phyloP scores from a whole-genome alignment of 1,140 invertebrate species.

The Caenorhabditis remanei region DNA sequence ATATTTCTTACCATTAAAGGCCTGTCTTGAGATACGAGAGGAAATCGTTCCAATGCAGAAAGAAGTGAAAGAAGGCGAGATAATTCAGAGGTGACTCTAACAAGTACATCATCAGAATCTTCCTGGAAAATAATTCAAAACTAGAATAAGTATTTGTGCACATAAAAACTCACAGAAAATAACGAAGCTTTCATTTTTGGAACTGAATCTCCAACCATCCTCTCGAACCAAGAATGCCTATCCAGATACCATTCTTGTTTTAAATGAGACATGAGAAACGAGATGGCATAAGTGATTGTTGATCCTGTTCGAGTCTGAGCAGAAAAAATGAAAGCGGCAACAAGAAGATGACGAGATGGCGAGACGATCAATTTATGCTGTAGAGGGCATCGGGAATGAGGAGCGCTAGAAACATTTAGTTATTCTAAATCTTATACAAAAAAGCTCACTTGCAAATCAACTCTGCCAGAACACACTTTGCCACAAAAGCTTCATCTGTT shows the following conservation, averaged over 20 bases:
- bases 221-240: constrained; percentile 63
- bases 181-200: constrained; percentile 65
- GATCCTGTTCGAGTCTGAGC: constrained; percentile 37
- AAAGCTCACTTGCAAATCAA: constrained; percentile 65
- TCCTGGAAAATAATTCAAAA: constrained; percentile 41
- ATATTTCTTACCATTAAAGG: constrained; percentile 52
- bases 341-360: constrained; percentile 54
- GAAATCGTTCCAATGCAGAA: constrained; percentile 57
- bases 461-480: constrained; percentile 67
- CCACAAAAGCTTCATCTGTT: constrained; percentile 63
- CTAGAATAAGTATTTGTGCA: not conserved
- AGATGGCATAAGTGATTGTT: constrained; percentile 64
- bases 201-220: constrained; percentile 59
- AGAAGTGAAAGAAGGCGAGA: constrained; percentile 53
- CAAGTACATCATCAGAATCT: constrained; percentile 58
- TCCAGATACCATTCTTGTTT: constrained; percentile 66
- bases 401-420: constrained; percentile 32
- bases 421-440: not conserved
- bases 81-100: constrained; percentile 58
- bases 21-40: constrained; percentile 47
- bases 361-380: constrained; percentile 66
- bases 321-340: constrained; percentile 63
- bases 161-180: constrained; percentile 48
- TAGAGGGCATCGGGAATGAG: constrained; percentile 63
- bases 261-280: constrained; percentile 59